phyloP scores from a whole-genome alignment of 2,797 vertebrate species.

The Alca torda region DNA sequence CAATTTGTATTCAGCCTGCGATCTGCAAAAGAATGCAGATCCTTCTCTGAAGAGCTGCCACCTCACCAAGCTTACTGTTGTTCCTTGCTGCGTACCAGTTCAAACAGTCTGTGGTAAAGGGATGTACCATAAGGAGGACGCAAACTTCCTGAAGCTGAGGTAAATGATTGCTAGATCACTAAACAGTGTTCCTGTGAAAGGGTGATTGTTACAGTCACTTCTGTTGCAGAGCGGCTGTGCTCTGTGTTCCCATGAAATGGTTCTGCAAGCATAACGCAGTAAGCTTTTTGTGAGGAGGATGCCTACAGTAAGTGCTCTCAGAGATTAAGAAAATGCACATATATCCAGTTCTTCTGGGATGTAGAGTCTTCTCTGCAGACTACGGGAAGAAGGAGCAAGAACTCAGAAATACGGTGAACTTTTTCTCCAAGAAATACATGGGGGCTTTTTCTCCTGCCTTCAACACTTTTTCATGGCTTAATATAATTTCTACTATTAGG shows the following conservation, averaged over 20 bases:
- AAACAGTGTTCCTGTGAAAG: neutral
- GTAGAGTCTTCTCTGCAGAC: neutral
- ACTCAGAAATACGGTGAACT: neutral
- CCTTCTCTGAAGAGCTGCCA: neutral
- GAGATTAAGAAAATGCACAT: neutral
- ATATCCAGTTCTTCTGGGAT: neutral
- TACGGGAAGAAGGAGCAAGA: neutral
- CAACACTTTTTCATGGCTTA: neutral
- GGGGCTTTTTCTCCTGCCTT: neutral
- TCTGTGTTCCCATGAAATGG: neutral
- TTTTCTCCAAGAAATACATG: neutral
- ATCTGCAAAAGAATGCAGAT: neutral
- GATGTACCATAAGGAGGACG: neutral
- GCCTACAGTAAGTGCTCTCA: neutral
- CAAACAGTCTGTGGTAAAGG: neutral
- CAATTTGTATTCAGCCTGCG: neutral
- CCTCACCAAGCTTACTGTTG: neutral
- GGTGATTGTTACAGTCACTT: slow-evolving; percentile 6
- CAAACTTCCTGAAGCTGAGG: slow-evolving; percentile 37
- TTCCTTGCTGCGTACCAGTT: neutral
- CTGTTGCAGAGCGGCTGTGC: neutral
- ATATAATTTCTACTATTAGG: neutral
- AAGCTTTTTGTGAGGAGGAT: neutral
- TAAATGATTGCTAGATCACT: slow-evolving; percentile 38
- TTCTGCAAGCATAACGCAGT: neutral